phyloP scores from a whole-genome alignment of 2,797 vertebrate genomes.

The Eulemur albifrons region DNA sequence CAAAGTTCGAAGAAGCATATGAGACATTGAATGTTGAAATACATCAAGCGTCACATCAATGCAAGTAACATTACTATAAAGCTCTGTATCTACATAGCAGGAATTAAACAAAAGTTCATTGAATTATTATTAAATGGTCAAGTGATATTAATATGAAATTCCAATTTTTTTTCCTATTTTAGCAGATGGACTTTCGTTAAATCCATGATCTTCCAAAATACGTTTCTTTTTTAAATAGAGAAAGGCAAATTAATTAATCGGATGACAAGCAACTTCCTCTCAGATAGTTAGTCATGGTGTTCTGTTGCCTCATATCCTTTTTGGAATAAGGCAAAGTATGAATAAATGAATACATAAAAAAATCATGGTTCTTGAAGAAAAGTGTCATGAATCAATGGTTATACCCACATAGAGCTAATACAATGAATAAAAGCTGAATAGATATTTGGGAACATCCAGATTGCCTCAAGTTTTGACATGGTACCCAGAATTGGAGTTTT shows the following conservation, averaged over 20 bases:
- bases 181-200: neutral
- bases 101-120: constrained; percentile 7
- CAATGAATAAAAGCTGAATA: neutral
- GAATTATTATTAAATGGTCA: neutral
- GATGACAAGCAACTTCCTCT: neutral
- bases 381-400: neutral
- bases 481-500: neutral
- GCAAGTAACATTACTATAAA: neutral
- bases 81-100: neutral
- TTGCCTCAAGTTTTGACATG: neutral
- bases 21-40: neutral
- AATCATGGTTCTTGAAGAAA: neutral
- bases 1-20: neutral
- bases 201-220: constrained; percentile 18
- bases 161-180: constrained; percentile 12
- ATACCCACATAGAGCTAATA: neutral
- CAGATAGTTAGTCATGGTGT: neutral
- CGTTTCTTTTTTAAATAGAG: neutral
- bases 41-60: neutral
- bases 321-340: neutral
- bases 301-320: neutral
- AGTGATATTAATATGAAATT: neutral
- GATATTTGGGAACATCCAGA: neutral
- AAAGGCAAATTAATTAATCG: constrained; percentile 29
- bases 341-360: constrained; percentile 49